A percentile compares a stretch with the other conserved stretches of the same genome.
These are phyloP conservation scores for Aurelia aurita DNA, from an alignment of 30 jellyfish, hydroid and myxozoan genomes.

Conservation along the genomic window DNA sequence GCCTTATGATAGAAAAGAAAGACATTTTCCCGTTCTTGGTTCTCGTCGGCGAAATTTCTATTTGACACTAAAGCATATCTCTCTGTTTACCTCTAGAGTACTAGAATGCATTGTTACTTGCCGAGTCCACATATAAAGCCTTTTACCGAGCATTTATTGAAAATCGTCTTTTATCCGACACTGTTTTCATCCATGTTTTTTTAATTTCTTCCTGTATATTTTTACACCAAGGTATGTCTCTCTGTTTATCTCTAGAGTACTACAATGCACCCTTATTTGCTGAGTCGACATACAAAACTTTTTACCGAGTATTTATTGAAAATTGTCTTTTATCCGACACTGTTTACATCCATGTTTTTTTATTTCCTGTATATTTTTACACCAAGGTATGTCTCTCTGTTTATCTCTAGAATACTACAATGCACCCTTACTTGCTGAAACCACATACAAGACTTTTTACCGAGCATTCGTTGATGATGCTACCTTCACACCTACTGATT, in stretches of 20 bases:
- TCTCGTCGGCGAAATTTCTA: no score
- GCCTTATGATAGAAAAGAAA: no score
- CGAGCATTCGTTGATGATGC: constrained; percentile 34
- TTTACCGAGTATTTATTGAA: constrained; percentile 30
- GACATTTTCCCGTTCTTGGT: no score
- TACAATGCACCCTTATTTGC: constrained; percentile 60
- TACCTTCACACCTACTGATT: constrained; percentile 27
- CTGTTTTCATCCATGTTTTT: no score
- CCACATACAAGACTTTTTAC: constrained; percentile 39
- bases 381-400: no score
- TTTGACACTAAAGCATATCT: no score
- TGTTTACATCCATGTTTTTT: no score
- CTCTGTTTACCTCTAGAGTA: neutral
- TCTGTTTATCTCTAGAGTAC: constrained; percentile 9
- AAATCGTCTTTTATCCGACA: no score
- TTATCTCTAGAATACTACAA: constrained; percentile 48
- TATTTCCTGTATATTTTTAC: no score
- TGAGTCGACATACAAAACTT: constrained; percentile 30
- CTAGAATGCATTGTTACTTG: constrained; percentile 55
- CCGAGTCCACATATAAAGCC: constrained; percentile 39
- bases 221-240: no score
- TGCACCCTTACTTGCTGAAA: constrained; percentile 47
- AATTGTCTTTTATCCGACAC: no score
- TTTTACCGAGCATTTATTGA: constrained; percentile 37
- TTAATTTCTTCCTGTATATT: no score